Conservation (phyloP, 53 echinoderm and acorn worm genomes). For the Temnopleurus reevesii region DNA sequence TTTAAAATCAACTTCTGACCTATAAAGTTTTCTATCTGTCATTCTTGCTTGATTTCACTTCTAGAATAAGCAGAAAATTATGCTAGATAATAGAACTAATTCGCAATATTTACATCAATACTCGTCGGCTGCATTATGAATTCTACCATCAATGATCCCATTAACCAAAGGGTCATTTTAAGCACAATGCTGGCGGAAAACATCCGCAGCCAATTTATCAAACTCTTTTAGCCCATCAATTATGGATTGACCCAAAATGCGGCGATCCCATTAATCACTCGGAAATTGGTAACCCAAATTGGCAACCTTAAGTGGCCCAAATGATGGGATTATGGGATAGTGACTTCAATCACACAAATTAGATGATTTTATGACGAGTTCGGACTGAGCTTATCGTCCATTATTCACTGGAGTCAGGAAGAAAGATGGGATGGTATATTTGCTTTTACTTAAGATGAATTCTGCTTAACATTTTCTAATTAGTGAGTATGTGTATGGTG, state of each 20-base stretch:
- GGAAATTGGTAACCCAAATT: background rate
- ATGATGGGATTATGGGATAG: background rate
- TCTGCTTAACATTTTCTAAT: background rate
- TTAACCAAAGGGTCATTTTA: background rate
- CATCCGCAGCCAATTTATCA: constrained; percentile 1
- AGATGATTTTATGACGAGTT: background rate
- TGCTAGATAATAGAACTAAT: too few species aligned
- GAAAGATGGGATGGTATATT: background rate
- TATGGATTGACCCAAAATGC: constrained; percentile 16
- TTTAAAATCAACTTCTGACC: too few species aligned
- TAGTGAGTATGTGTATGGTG: background rate
- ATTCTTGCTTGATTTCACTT: too few species aligned
- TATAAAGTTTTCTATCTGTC: too few species aligned
- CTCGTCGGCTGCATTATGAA: too few species aligned
- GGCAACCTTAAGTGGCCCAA: background rate
- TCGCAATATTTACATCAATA: too few species aligned
- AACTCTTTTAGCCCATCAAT: background rate
- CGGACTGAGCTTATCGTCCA: background rate
- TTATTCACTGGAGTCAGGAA: background rate
- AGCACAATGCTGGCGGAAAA: background rate
- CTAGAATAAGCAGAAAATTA: too few species aligned
- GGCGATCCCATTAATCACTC: background rate
- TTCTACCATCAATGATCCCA: background rate
- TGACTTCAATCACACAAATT: background rate
- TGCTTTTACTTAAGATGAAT: background rate